Base-by-base conservation (phyloP, 2,888 invertebrate species). In the Digitonthophagus gazella region DNA sequence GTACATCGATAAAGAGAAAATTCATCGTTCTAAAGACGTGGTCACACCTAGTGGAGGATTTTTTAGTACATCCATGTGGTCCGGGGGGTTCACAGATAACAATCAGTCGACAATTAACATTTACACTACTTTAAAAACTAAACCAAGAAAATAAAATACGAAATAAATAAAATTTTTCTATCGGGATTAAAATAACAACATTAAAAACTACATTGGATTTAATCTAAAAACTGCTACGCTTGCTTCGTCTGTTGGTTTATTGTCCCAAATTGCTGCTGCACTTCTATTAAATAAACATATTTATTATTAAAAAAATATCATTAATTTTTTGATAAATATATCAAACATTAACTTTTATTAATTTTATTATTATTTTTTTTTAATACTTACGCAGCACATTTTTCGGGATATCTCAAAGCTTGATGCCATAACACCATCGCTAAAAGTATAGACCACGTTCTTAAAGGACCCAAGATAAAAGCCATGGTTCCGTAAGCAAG, bases 401-500 rank as follows among this genome's bases (percentile, higher is more conserved):
- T 85, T 68, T 86, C 84, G 1, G 90, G 89, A 76, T 91, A 83
- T 67, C 84, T 85, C 73, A 88, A 78, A 5, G 87, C 86, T 76
- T 87, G 87, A 78, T 89, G 88, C 90, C 91, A 93, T 69, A 93
- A 78, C 70, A 88, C 78, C 64, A 89, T 76, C 70, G 91, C 91
- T 72, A 93, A 80, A 64, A 90, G 78, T 65, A 93, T 84, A 67
- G 93, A 91, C 91, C 94, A 95, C 0, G 93, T 92, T 74, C 93
- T 85, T 64, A 95, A 83, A 0, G 94, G 93, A 65, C 93, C 93
- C 71, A 94, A 83, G 67, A 93, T 73, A 71, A 92, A 88, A 0
- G 94, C 91, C 79, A 92, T 80, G 0, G 89, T 90, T 6, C 94
- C 94, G 83, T 95, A 94, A 14, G 92, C 92, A 74, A 91, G 79